Conservation (phyloP, 2,797 vertebrate genomes). For the Catharus ustulatus region DNA sequence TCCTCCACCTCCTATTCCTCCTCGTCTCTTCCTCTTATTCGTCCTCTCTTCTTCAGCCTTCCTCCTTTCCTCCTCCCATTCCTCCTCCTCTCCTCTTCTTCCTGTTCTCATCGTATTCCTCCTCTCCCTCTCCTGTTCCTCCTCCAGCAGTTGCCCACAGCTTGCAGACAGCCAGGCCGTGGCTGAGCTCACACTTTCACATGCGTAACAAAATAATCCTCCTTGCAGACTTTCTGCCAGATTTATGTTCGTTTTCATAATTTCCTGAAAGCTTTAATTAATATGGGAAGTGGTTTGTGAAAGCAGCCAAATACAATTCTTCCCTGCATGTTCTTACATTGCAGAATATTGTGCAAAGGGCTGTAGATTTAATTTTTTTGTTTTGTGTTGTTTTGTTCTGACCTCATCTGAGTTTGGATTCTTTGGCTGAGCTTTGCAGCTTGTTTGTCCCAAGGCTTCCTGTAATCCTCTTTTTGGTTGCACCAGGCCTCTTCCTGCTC, state of each 20-base stretch:
- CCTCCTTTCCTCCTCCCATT: not conserved
- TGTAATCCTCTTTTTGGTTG: not conserved
- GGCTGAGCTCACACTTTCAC: not conserved
- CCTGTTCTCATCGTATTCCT: not conserved
- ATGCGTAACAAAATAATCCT: not conserved
- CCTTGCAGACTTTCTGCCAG: not conserved
- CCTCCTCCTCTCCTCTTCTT: not conserved
- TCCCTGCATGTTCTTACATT: fast-evolving
- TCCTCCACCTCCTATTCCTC: not conserved
- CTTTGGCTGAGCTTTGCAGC: not conserved
- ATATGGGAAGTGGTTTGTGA: not conserved
- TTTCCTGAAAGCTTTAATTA: not conserved
- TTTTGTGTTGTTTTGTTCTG: not conserved
- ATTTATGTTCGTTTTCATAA: fast-evolving
- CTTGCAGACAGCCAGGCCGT: not conserved
- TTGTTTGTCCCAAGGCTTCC: not conserved
- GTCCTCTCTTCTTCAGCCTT: not conserved
- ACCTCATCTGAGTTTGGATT: not conserved
- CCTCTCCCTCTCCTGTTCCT: not conserved
- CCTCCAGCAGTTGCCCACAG: not conserved
- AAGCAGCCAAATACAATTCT: not conserved
- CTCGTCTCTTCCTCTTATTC: not conserved
- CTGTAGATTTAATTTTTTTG: not conserved
- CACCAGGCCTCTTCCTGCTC: not conserved
- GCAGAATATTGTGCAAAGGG: not conserved